Evolutionary conservation across 2,888 invertebrate genomes (phyloP), one percentile per base, ranked within the genome.

Genomic region (Coleophora flavipennella): DNA sequence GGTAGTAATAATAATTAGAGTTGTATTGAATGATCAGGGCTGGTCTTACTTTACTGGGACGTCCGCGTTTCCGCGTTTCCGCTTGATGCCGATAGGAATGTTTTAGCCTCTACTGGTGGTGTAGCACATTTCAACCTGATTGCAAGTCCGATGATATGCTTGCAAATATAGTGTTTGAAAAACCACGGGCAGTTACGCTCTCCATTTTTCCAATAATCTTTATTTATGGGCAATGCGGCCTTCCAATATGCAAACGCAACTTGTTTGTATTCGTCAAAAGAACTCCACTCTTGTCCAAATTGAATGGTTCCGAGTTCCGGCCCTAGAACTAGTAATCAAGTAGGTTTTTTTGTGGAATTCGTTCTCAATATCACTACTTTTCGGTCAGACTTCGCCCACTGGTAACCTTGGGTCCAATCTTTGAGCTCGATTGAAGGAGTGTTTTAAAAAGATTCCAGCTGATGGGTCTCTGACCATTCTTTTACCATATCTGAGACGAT

Each of bases 401-500:
- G 10, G 25, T 25, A 7, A 26, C 9, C 12, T 14, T 10, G 14
- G n/a, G 13, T 10, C 28, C 14, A 13, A 36, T 13, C 11, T 13
- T 9, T n/a, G 9, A 29, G n/a, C 29, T 29, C 10, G 3, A 29
- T n/a, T 8, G 9, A 9, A 29, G 29, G 29, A n/a, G 9, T 6
- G 8, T 29, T n/a, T 2, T 2, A n/a, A 29, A 29, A n/a, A 3
- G 29, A 9, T 29, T 29, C n/a, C 29, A n/a, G 8, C n/a, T 29
- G 29, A 9, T 6, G 3, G 29, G 9, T 29, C 3, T 29, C 20
- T 4, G 50, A 50, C 50, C 46, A 46, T 27, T 45, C 35, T 2
- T 31, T 39, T 9, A 45, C 50, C 43, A 50, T 49, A 25, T 47
- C 34, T 32, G 38, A 36, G 9, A 42, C 47, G 26, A 47, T 40